Conservation (phyloP, 1,140 invertebrate genomes). For the Heliconius eleuchia region DNA sequence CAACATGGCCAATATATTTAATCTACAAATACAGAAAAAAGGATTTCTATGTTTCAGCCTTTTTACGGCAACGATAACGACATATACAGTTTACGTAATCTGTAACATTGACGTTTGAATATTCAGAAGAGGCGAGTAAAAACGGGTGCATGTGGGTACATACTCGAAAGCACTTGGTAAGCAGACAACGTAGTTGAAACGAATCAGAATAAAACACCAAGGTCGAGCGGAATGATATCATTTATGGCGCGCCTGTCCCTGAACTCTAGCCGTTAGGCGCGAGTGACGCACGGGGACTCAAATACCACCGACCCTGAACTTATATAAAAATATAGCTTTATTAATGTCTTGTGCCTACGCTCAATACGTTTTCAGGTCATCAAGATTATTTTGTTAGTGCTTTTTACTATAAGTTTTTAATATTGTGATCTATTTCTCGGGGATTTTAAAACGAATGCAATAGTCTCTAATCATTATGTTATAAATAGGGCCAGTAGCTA, state of each 20-base stretch:
- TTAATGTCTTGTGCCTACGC: conserved; percentile 39
- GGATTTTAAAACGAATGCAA: neutral
- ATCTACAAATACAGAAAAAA: neutral
- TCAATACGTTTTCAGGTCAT: conserved; percentile 30
- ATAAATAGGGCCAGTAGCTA: neutral
- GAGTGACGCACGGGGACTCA: conserved; percentile 69
- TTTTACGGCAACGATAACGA: neutral
- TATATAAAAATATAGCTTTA: conserved; percentile 38
- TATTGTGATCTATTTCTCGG: neutral
- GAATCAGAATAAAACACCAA: conserved; percentile 74
- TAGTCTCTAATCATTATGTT: neutral
- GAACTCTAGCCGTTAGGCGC: conserved; percentile 64
- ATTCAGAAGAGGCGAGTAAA: conserved; percentile 13
- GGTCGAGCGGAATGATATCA: conserved; percentile 72
- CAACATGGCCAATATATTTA: neutral
- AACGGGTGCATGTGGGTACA: conserved; percentile 30
- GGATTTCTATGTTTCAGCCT: neutral
- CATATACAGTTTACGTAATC: neutral
- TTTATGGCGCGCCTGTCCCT: conserved; percentile 72
- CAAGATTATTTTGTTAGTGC: conserved; percentile 6
- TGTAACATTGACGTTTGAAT: conserved; percentile 8
- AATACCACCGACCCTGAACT: conserved; percentile 54
- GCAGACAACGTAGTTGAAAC: conserved; percentile 70
- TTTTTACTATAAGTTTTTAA: neutral
- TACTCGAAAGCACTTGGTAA: conserved; percentile 54